Evolutionary conservation across 2,888 invertebrate genomes (phyloP), one percentile per base, ranked within the genome.

Genomic region (Cantharis rustica): DNA sequence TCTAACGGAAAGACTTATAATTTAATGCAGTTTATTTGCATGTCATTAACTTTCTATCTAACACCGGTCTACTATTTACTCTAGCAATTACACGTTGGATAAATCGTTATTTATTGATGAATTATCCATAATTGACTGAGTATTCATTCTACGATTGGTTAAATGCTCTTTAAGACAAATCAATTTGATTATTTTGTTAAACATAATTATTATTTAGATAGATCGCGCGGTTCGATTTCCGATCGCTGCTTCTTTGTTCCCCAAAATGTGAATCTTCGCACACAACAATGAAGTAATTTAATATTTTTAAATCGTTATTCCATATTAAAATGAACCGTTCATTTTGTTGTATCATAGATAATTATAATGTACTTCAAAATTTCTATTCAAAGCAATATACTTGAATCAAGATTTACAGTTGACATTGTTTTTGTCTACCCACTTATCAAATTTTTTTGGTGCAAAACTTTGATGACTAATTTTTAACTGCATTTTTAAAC

Each of bases 41-140:
- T 81, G 80, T 80, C 79, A 80, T 81, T 82, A 81, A 81, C 82
- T 82, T 82, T 82, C 82, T 82, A 82, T 75, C 78, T 80, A 78
- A 72, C 75, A 79, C 78, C 74, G 64, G 72, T 74, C 71, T 73
- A 77, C 75, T 81, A 81, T 81, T 81, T 80, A 79, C 81, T 78
- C 79, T 75, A 77, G 79, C 80, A 82, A 81, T 82, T 82, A 81
- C 81, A 76, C 77, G 75, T 73, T 76, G 73, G 73, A 80, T 75
- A 73, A 74, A 68, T 74, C 68, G 74, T 73, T 79, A 76, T 80
- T 80, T 80, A 79, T 79, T 75, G 80, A 76, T 69, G 76, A 78
- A 71, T 76, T 75, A 64, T 66, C 17, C 64, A 69, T 71, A 61
- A 69, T 62, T 69, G 71, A 71, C 47, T 66, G 72, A 76, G 70